phyloP scores from a whole-genome alignment of 2,113 vertebrate species.

The Dissostichus mawsoni region DNA sequence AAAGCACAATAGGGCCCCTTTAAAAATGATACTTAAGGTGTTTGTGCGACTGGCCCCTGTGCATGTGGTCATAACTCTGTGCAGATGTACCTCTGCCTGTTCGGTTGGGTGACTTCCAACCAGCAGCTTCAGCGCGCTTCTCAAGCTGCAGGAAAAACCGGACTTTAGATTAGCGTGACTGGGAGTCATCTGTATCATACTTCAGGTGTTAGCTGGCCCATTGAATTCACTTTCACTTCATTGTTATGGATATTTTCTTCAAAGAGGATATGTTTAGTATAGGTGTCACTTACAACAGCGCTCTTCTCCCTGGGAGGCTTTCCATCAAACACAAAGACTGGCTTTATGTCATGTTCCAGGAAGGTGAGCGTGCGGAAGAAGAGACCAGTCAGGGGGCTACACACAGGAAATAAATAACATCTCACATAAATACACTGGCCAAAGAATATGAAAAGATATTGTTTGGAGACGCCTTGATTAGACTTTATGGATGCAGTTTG shows the following conservation, averaged over 20 bases:
- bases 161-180: neutral
- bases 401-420: constrained; percentile 5
- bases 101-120: constrained; percentile 52
- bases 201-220: neutral
- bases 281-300: constrained; percentile 72
- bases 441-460: too few species aligned
- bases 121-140: constrained; percentile 77
- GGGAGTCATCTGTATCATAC: neutral
- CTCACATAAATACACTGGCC: constrained; percentile 5
- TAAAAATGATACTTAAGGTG: too few species aligned
- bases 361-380: constrained; percentile 85
- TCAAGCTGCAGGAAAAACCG: constrained; percentile 73
- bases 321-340: constrained; percentile 86
- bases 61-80: neutral
- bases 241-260: neutral
- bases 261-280: neutral
- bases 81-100: constrained; percentile 66
- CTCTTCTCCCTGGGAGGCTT: constrained; percentile 80
- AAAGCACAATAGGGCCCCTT: too few species aligned
- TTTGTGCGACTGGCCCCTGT: too few species aligned
- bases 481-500: neutral
- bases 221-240: neutral
- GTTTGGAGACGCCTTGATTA: neutral
- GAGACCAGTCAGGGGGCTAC: constrained; percentile 78
- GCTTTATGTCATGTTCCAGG: constrained; percentile 85